phyloP scores from a whole-genome alignment of 2,113 vertebrate genomes.

The Heterotis niloticus region DNA sequence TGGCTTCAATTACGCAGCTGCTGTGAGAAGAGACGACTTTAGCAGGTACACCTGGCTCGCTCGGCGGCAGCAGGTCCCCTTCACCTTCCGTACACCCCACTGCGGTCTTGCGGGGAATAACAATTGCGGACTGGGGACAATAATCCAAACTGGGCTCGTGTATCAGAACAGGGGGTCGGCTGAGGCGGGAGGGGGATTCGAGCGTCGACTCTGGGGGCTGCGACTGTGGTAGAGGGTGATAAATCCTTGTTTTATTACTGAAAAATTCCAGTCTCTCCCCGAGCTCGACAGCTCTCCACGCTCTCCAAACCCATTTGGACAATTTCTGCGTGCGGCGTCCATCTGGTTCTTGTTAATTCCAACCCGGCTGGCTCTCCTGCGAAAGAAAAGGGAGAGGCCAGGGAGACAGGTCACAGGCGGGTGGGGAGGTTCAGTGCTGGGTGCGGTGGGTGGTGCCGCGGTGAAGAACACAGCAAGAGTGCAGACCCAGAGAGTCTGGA shows the following conservation, averaged over 20 bases:
- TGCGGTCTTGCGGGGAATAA: slow-evolving; percentile 57
- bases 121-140: slow-evolving; percentile 74
- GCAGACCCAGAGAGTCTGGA: slow-evolving; percentile 13
- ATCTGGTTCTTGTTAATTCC: slow-evolving; percentile 98
- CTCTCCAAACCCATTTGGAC: slow-evolving; percentile 91
- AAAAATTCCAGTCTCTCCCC: slow-evolving; percentile 97
- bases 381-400: slow-evolving; percentile 57
- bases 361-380: slow-evolving; percentile 80
- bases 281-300: slow-evolving; percentile 97
- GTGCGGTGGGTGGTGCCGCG: slow-evolving; percentile 53
- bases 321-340: slow-evolving; percentile 90
- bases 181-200: slow-evolving; percentile 72
- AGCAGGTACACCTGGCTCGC: slow-evolving; percentile 99
- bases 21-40: slow-evolving; percentile 94
- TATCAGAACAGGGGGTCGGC: slow-evolving; percentile 55
- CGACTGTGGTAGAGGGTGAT: slow-evolving; percentile 96
- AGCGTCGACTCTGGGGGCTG: slow-evolving; percentile 74
- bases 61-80: slow-evolving; percentile 82
- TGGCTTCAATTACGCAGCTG: slow-evolving; percentile 98
- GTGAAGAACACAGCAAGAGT: slow-evolving; percentile 35
- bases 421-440: slow-evolving; percentile 58
- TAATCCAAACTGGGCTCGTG: slow-evolving; percentile 63
- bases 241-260: slow-evolving; percentile 99
- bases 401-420: slow-evolving; percentile 39
- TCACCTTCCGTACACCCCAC: slow-evolving; percentile 62